phyloP scores from a whole-genome alignment of 2,113 vertebrate genomes.

The Albula glossodonta region DNA sequence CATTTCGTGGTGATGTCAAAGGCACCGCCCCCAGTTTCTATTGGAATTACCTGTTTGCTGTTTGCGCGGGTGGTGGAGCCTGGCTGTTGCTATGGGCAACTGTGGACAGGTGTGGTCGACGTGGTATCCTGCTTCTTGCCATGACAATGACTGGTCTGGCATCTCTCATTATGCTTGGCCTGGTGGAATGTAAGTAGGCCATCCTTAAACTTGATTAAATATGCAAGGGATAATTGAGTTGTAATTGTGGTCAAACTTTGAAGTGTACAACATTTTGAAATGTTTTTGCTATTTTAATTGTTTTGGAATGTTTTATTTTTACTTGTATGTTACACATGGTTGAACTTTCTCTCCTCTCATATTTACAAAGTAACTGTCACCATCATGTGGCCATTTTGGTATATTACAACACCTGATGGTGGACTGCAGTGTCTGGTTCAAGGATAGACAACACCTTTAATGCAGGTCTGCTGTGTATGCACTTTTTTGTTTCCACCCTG shows the following conservation, averaged over 20 bases:
- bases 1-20: constrained; percentile 74
- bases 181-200: constrained; percentile 80
- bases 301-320: neutral
- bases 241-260: neutral
- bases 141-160: constrained; percentile 85
- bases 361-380: neutral
- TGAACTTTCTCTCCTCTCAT: neutral
- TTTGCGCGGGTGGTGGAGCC: constrained; percentile 78
- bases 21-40: constrained; percentile 79
- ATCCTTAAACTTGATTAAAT: neutral
- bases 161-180: constrained; percentile 81
- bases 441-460: neutral
- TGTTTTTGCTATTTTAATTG: neutral
- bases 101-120: constrained; percentile 80
- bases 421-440: neutral
- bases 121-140: constrained; percentile 81
- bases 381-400: constrained; percentile 7
- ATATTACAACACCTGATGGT: neutral
- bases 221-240: neutral
- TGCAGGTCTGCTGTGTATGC: no score
- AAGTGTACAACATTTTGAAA: neutral
- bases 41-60: constrained; percentile 81
- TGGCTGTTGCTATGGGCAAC: constrained; percentile 81
- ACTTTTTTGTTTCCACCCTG: neutral
- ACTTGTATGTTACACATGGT: neutral